Conservation (phyloP, 2,888 invertebrate genomes). For the Lasioglossum villosulum region DNA sequence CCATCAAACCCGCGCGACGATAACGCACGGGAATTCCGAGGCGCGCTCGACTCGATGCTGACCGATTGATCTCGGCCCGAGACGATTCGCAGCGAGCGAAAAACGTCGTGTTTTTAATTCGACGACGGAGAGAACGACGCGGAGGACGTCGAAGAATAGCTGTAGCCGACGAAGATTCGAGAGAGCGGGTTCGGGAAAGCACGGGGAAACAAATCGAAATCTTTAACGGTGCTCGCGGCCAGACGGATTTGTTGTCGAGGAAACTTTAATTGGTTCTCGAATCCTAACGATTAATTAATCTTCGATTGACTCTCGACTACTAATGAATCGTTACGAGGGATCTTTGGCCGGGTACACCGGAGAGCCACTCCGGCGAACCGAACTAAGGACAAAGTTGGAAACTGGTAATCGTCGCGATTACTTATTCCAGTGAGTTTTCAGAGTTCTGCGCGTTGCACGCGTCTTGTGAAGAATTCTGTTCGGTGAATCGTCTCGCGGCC, state of each 20-base stretch:
- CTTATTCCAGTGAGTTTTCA: background rate
- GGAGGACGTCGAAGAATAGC: background rate
- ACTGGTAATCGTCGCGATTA: conserved; percentile 39
- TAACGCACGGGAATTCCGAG: background rate
- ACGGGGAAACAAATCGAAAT: conserved; percentile 59
- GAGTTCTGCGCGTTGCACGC: background rate
- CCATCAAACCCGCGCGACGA: conserved; percentile 30
- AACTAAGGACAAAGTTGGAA: conserved; percentile 30
- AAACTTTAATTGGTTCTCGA: conserved; percentile 76
- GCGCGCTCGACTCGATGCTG: conserved; percentile 16
- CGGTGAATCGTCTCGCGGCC: background rate
- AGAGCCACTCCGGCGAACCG: conserved; percentile 50
- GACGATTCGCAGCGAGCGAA: background rate
- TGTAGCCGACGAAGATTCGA: conserved; percentile 16
- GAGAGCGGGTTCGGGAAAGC: conserved; percentile 40
- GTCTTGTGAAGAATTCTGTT: background rate
- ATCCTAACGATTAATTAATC: conserved; percentile 74
- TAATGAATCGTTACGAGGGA: conserved; percentile 71
- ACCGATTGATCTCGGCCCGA: conserved; percentile 20
- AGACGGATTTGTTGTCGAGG: conserved; percentile 64
- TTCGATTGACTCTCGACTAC: conserved; percentile 73
- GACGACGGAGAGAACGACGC: conserved; percentile 30
- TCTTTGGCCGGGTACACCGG: conserved; percentile 58
- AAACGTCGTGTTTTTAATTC: background rate
- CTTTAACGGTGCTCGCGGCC: conserved; percentile 56